Evolutionary conservation across 2,888 invertebrate genomes (phyloP).

Genomic region (Teleiodes luculella): DNA sequence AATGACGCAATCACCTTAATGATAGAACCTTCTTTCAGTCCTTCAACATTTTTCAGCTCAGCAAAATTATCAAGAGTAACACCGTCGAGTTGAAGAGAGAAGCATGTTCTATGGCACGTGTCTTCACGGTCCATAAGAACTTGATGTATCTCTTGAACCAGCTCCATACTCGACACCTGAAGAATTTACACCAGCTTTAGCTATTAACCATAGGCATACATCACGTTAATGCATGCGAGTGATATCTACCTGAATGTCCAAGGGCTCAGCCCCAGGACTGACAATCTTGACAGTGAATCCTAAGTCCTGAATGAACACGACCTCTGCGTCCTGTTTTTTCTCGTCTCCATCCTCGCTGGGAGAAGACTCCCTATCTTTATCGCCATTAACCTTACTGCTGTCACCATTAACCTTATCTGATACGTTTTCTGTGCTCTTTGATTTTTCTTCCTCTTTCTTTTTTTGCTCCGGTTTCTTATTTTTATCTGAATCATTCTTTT

Average conservation of each 20-base stretch:
- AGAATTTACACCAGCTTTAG: background rate
- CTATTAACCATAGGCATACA: background rate
- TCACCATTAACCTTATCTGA: constrained; percentile 55
- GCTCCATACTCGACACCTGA: constrained; percentile 97
- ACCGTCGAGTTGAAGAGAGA: constrained; percentile 96
- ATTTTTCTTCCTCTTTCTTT: constrained; percentile 42
- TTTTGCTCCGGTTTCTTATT: constrained; percentile 43
- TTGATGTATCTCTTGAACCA: constrained; percentile 99
- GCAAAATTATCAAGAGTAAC: constrained; percentile 97
- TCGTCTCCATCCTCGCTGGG: constrained; percentile 77
- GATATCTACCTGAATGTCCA: constrained; percentile 88
- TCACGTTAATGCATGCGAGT: background rate
- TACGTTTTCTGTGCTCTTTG: constrained; percentile 38
- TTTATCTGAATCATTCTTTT: constrained; percentile 47
- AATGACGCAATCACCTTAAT: constrained; percentile 82
- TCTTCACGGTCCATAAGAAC: constrained; percentile 98
- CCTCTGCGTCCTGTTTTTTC: constrained; percentile 84
- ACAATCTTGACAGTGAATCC: constrained; percentile 96
- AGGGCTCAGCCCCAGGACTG: constrained; percentile 93
- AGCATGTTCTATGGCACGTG: constrained; percentile 98
- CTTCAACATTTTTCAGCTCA: constrained; percentile 97
- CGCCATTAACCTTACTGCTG: constrained; percentile 54
- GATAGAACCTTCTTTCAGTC: constrained; percentile 94
- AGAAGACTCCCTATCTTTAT: constrained; percentile 65
- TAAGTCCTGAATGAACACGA: constrained; percentile 93